Evolutionary conservation across 1,140 invertebrate species (phyloP).

Genomic region (Procambarus virginalis): DNA sequence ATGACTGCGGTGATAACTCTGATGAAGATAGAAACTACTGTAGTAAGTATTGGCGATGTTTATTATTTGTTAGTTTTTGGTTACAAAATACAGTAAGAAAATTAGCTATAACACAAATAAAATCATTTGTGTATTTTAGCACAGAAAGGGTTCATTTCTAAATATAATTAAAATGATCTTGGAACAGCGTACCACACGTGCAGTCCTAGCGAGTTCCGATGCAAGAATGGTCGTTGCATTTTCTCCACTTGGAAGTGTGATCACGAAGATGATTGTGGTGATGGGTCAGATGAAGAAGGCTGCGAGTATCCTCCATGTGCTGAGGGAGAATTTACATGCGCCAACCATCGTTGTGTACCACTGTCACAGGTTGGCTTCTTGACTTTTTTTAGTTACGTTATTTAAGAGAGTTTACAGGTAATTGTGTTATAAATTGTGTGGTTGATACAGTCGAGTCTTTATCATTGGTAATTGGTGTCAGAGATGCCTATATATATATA

Average conservation of each 20-base stretch:
- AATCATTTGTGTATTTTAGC: not conserved
- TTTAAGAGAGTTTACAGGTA: no score
- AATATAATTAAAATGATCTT: not conserved
- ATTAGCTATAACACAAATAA: no score
- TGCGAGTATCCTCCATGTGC: constrained; percentile 93
- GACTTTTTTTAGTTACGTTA: no score
- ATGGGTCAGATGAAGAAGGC: constrained; percentile 93
- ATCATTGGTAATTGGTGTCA: no score
- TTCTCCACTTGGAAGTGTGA: constrained; percentile 96
- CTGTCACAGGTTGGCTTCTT: constrained; percentile 79
- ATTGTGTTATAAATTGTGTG: no score
- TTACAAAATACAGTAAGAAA: no score
- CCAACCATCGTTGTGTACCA: constrained; percentile 91
- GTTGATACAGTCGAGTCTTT: no score
- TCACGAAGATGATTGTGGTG: constrained; percentile 95
- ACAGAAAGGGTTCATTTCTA: not conserved
- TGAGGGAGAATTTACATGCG: constrained; percentile 94
- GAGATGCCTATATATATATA: no score
- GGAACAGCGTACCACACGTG: constrained; percentile 90
- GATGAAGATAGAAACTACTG: constrained; percentile 96
- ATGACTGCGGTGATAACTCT: constrained; percentile 94
- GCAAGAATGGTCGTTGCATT: constrained; percentile 95
- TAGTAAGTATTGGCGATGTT: constrained; percentile 77
- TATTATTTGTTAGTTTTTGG: not conserved
- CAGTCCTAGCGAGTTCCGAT: constrained; percentile 93